Percentiles rank a stretch among this genome's conserved stretches.
Conservation (phyloP, 2,888 invertebrate species). For the Pilophorus perplexus region DNA sequence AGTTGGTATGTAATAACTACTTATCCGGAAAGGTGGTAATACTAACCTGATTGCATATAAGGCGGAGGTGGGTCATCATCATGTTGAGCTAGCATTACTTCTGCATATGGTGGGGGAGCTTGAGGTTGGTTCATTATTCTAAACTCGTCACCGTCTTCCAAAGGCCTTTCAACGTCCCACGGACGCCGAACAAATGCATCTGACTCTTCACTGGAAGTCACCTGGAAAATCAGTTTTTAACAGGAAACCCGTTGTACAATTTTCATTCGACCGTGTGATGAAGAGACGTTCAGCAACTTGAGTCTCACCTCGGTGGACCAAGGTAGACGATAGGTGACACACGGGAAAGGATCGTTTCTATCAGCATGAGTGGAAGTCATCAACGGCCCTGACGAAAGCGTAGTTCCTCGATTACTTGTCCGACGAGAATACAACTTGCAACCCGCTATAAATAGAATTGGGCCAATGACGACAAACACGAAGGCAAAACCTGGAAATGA, state of each 20-base stretch:
- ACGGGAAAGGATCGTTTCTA: neutral
- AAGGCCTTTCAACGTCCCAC: neutral
- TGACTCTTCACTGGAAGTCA: neutral
- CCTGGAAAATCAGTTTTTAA: neutral
- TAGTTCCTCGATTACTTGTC: neutral
- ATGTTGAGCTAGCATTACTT: neutral
- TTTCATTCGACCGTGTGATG: neutral
- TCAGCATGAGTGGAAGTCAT: neutral
- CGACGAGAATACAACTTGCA: neutral
- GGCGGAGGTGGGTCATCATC: neutral
- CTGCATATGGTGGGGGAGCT: neutral
- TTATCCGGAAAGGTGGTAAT: too few species aligned
- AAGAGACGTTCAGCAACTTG: neutral
- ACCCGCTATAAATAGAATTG: neutral
- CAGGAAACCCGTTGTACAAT: neutral
- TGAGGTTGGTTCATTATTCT: neutral
- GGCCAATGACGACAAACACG: neutral
- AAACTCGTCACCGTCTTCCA: neutral
- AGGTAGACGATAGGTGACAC: neutral
- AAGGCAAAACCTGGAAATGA: neutral
- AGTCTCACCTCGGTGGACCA: neutral
- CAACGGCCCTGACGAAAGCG: neutral
- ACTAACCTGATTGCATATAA: too few species aligned
- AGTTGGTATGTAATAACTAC: too few species aligned
- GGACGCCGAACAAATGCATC: neutral